Evolutionary conservation across 2,888 invertebrate genomes (phyloP), one percentile per base, ranked within the genome.

Genomic region (Drosophila ezoana): DNA sequence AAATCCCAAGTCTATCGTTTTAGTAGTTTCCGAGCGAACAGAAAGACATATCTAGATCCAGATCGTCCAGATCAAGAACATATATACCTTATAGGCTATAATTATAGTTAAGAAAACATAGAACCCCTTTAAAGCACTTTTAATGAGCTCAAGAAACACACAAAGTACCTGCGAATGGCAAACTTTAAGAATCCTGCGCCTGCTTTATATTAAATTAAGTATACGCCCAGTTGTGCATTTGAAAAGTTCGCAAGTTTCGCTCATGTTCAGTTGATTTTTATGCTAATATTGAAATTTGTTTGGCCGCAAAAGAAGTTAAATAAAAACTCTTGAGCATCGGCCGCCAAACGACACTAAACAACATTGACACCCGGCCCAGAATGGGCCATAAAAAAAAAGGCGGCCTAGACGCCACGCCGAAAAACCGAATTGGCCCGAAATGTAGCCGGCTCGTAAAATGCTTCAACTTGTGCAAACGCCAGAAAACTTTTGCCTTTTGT

Each of bases 291-390:
- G 35, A 28, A 45, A 53, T n/a, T 16, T 13, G 5, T 16, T 28
- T 45, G 28, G 20, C 48, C 35, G 13, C 35, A 60, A 28, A 32
- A 41, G 47, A 9, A 47, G 5, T 35, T 13, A 14, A 38, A 20
- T 45, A 62, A 33, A 66, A 63, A 35, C 47, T 57, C 59, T 53
- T 14, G 57, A 54, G 64, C 58, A 76, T 45, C 49, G 16, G 45
- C 62, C 70, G 28, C 32, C 23, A 53, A 54, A 13, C 44, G 88
- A 82, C 73, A 86, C 80, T 79, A 79, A 88, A 82, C 76, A 79
- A 79, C 88, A 82, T 82, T 82, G 81, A 82, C 81, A 82, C 81
- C 83, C 79, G 53, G 63, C 61, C 86, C 65, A 74, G 51, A 59
- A 76, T 57, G 65, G 40, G 49, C 75, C 51, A 77, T 77, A 78